Evolutionary conservation across 2,113 vertebrate genomes (phyloP), one percentile per base, ranked within the genome.

Genomic region (Tor tambroides): DNA sequence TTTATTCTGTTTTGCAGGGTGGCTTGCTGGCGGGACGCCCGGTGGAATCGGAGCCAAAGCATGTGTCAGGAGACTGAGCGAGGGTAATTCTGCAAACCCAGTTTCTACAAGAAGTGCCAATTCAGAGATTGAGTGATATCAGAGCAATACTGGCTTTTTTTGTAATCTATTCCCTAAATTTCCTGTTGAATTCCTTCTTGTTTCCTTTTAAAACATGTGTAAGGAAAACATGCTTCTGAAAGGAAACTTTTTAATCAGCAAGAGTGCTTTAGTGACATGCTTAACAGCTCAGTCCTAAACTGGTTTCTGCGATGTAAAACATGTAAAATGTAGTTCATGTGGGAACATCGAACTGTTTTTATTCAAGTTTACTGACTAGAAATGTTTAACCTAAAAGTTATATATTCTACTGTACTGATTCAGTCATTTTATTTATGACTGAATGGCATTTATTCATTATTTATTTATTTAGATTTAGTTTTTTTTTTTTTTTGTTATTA

Each of bases 1-100:
- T 93, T 93, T 89, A 93, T 91, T 92, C 89, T 89, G 84, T 88
- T 95, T 92, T 90, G 86, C 90, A 86, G 88, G 94, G 93, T 93
- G 90, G 91, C 91, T 91, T 89, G 85, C 87, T 94, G 93, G 94
- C 92, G 84, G 89, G 76, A 75, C 86, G 85, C 91, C 92, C 63
- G 43, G 87, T 69, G 86, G 86, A 56, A 76, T 49, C 35, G 61
- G 87, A 90, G 92, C 92, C 92, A 94, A 91, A 90, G 88, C 91
- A 92, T 94, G 91, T 92, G 92, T 92, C 89, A 92, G 91, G 91
- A 90, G 89, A 92, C 61, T 56, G 72, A 87, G 84, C 74, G 38
- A 14, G 85, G 84, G 54, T 75, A 84, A 86, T 88, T 87, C 86
- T 85, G 86, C 78, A 83, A 87, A 87, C 71, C 56, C 76, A 80